Evolutionary conservation across 2,888 invertebrate species (phyloP).

Genomic region (Pristionchus mayeri): DNA sequence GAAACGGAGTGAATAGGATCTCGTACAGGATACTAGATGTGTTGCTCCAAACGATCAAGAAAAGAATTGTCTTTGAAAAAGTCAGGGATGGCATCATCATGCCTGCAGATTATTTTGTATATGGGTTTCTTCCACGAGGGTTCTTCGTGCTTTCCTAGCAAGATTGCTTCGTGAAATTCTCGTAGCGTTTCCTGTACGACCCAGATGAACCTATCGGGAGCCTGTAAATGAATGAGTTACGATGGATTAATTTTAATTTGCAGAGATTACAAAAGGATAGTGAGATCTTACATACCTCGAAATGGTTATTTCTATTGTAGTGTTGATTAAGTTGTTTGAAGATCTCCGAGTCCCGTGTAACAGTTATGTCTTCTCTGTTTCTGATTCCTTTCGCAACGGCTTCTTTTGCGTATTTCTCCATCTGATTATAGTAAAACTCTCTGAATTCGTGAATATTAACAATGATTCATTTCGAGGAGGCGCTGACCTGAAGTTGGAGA

Average conservation of each 20-base stretch:
- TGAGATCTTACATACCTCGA: conserved; percentile 83
- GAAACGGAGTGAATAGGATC: not conserved
- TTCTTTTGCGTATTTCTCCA: conserved; percentile 31
- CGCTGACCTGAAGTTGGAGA: conserved; percentile 92
- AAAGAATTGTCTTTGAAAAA: conserved; percentile 99
- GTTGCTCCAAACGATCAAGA: conserved; percentile 82
- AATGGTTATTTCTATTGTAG: conserved; percentile 97
- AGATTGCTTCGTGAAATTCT: conserved; percentile 98
- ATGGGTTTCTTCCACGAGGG: conserved; percentile 99
- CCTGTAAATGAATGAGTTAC: conserved; percentile 85
- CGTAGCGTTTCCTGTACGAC: conserved; percentile 97
- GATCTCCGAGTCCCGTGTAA: conserved; percentile 94
- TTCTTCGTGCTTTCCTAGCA: conserved; percentile 95
- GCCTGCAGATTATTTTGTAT: conserved; percentile 98
- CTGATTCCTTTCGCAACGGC: conserved; percentile 9
- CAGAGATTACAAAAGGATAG: not conserved
- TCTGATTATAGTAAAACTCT: conserved; percentile 37
- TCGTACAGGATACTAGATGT: not conserved
- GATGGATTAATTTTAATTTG: conserved; percentile 17
- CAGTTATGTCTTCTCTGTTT: conserved; percentile 84
- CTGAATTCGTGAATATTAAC: not conserved
- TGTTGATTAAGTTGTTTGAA: conserved; percentile 98
- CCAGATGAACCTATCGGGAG: conserved; percentile 95
- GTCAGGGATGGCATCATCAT: conserved; percentile 98
- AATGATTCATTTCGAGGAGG: not conserved